Conservation (phyloP, 1,140 invertebrate genomes). For the Cotesia glomerata region DNA sequence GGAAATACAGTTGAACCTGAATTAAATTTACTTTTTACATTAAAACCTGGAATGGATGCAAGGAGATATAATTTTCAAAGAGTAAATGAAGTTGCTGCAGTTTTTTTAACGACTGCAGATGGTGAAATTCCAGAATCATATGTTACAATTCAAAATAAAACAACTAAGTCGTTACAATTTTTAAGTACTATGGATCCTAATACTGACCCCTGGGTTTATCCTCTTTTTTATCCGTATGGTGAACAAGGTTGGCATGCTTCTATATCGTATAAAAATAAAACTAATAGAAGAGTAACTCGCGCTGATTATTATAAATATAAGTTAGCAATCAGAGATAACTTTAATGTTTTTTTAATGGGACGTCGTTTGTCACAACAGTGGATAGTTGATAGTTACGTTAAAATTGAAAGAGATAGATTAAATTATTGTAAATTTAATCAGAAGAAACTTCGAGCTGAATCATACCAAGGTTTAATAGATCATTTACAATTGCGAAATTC, state of each 20-base stretch:
- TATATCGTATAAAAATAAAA: neutral
- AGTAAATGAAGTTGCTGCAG: constrained; percentile 19
- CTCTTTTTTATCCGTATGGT: constrained; percentile 23
- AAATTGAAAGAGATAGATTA: constrained; percentile 22
- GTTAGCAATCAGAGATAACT: constrained; percentile 10
- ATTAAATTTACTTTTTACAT: constrained; percentile 12
- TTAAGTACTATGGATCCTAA: neutral
- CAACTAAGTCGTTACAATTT: constrained; percentile 1
- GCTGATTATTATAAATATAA: constrained; percentile 11
- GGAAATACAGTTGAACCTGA: constrained; percentile 9
- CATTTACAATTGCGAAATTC: neutral
- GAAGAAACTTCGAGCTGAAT: constrained; percentile 13
- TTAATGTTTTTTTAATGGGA: constrained; percentile 15
- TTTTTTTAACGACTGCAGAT: constrained; percentile 20
- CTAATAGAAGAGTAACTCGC: constrained; percentile 9
- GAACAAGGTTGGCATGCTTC: constrained; percentile 17
- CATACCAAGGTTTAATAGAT: neutral
- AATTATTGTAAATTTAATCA: constrained; percentile 8
- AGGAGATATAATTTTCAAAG: constrained; percentile 14
- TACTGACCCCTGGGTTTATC: constrained; percentile 2
- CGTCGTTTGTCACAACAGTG: constrained; percentile 15
- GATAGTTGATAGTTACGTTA: constrained; percentile 21
- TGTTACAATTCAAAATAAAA: constrained; percentile 18
- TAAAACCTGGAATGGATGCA: constrained; percentile 10
- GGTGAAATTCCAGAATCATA: constrained; percentile 26